Evolutionary conservation across 1,140 invertebrate species (phyloP).

Genomic region (Bombus fervidus): DNA sequence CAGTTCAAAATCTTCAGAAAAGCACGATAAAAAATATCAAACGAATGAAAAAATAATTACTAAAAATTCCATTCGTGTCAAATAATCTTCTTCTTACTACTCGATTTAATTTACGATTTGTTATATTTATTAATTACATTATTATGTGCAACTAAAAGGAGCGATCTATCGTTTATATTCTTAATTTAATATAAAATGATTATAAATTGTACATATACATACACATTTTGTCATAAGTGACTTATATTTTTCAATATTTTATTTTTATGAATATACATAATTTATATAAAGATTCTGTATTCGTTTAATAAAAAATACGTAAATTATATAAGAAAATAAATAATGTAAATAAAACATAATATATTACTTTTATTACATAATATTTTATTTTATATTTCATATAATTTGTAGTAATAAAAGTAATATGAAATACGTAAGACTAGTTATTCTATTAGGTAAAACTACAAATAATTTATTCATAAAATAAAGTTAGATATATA

Average conservation of each 20-base stretch:
- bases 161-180: neutral
- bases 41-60: neutral
- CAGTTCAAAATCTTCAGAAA: neutral
- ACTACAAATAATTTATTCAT: neutral
- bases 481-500: neutral
- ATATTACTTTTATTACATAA: neutral
- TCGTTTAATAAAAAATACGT: neutral
- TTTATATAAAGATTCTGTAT: neutral
- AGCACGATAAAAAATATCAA: neutral
- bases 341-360: neutral
- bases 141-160: neutral
- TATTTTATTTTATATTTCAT: neutral
- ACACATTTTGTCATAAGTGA: no score
- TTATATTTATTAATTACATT: neutral
- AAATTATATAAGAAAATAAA: neutral
- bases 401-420: neutral
- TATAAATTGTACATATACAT: neutral
- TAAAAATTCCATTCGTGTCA: neutral
- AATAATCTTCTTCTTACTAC: neutral
- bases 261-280: neutral
- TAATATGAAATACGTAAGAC: neutral
- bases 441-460: neutral
- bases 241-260: neutral
- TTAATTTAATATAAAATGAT: neutral
- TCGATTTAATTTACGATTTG: neutral